Evolutionary conservation across 2,888 invertebrate species (phyloP).

Genomic region (Dynastes maya): DNA sequence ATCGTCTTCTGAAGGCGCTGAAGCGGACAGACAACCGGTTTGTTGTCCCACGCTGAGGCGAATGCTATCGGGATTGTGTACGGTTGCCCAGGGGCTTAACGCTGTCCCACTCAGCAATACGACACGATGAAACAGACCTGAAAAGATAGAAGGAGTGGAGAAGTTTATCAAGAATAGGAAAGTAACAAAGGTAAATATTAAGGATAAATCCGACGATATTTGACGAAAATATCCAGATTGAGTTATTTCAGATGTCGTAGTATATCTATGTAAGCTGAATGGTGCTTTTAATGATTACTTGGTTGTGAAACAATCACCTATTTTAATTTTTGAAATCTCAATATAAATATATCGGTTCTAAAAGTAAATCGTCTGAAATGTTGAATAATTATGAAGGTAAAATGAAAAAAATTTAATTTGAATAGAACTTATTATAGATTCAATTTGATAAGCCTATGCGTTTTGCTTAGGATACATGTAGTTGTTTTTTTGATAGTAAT

Average conservation of each 20-base stretch:
- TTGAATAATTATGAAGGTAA: too few species aligned
- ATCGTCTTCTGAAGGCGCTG: slow-evolving; percentile 63
- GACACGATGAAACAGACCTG: slow-evolving; percentile 83
- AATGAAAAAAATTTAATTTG: too few species aligned
- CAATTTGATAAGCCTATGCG: too few species aligned
- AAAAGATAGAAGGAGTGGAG: slow-evolving; percentile 13
- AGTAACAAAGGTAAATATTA: slow-evolving; percentile 12
- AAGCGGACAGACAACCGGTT: slow-evolving; percentile 67
- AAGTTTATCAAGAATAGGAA: slow-evolving; percentile 16
- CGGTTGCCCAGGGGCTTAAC: slow-evolving; percentile 83
- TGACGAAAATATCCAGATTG: slow-evolving; percentile 25
- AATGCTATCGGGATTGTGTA: slow-evolving; percentile 79
- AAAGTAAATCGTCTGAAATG: too few species aligned
- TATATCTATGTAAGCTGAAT: too few species aligned
- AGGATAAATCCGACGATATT: background rate
- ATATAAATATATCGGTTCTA: too few species aligned
- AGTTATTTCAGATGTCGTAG: background rate
- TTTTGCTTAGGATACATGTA: too few species aligned
- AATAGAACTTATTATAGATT: too few species aligned
- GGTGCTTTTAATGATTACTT: too few species aligned
- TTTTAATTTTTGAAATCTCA: too few species aligned
- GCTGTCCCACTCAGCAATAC: slow-evolving; percentile 86
- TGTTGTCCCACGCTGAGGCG: slow-evolving; percentile 70
- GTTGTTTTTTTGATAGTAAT: too few species aligned
- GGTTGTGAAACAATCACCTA: too few species aligned